Percentiles rank a stretch among this genome's conserved stretches.
Conservation (phyloP, 1,140 invertebrate species). For the Leptinotarsa undecemlineata region DNA sequence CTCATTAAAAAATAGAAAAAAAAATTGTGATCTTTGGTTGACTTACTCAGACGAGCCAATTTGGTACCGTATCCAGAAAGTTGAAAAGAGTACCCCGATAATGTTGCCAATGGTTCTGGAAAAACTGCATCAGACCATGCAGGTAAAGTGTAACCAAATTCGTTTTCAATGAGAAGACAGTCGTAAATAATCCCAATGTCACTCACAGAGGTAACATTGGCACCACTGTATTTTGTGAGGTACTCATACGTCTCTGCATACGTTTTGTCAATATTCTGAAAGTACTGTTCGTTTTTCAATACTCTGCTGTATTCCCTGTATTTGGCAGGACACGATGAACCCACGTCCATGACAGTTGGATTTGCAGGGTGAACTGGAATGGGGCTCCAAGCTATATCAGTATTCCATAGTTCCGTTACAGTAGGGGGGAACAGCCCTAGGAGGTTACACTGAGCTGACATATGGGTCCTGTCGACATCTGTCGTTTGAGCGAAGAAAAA, state of each 20-base stretch:
- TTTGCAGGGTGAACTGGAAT: constrained; percentile 3
- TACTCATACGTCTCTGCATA: constrained; percentile 4
- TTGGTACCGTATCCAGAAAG: neutral
- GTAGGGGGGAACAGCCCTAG: constrained; percentile 35
- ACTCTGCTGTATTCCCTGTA: neutral
- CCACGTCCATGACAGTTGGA: neutral
- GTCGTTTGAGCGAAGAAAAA: constrained; percentile 45
- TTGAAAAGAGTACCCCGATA: neutral
- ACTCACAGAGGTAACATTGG: neutral
- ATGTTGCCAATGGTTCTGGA: neutral
- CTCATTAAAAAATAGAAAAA: neutral
- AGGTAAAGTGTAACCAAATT: constrained; percentile 8
- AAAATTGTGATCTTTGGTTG: neutral
- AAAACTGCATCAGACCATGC: neutral
- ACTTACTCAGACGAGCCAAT: constrained; percentile 6
- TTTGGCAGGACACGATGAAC: neutral
- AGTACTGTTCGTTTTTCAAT: neutral
- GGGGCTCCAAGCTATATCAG: neutral
- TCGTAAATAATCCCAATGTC: neutral
- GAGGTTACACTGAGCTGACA: constrained; percentile 59
- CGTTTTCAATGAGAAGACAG: neutral
- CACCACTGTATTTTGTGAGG: constrained; percentile 2
- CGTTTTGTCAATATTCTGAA: neutral
- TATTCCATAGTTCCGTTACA: neutral
- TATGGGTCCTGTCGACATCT: constrained; percentile 61